These are phyloP conservation scores for Plectrocnemia conspersa DNA, from an alignment of 1,140 invertebrate species.

Conservation along the genomic window DNA sequence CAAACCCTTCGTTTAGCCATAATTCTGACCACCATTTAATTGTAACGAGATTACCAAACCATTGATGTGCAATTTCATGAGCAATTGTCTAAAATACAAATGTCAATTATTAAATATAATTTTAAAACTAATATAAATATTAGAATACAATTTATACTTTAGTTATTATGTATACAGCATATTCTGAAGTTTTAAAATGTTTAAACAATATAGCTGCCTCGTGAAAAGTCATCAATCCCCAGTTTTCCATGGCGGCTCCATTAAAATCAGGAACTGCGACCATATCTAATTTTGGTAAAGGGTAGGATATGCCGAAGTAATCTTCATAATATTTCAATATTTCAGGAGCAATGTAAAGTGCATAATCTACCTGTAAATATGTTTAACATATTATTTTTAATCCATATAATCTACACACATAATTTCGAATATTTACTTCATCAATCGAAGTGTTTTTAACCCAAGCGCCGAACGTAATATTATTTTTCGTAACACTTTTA, in stretches of 20 bases:
- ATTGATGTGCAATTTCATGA: slow-evolving; percentile 79
- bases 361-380: slow-evolving; percentile 50
- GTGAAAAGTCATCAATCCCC: slow-evolving; percentile 76
- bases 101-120: no score
- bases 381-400: neutral
- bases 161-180: no score
- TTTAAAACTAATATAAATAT: no score
- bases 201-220: no score
- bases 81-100: slow-evolving; percentile 58
- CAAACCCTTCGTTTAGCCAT: slow-evolving; percentile 86
- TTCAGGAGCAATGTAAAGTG: slow-evolving; percentile 65
- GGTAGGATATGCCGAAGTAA: slow-evolving; percentile 49
- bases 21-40: slow-evolving; percentile 79
- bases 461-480: slow-evolving; percentile 56
- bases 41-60: slow-evolving; percentile 76
- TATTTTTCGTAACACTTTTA: slow-evolving; percentile 43
- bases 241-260: slow-evolving; percentile 81
- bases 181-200: no score
- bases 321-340: slow-evolving; percentile 44
- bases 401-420: slow-evolving; percentile 20
- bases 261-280: slow-evolving; percentile 73
- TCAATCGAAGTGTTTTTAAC: slow-evolving; percentile 63
- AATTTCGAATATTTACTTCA: slow-evolving; percentile 42
- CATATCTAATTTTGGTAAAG: slow-evolving; percentile 58
- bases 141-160: no score